A percentile compares a stretch with the other conserved stretches of the same genome.
These are phyloP conservation scores for Junonia oenone DNA, from an alignment of 2,888 invertebrate genomes.

Conservation along the genomic window DNA sequence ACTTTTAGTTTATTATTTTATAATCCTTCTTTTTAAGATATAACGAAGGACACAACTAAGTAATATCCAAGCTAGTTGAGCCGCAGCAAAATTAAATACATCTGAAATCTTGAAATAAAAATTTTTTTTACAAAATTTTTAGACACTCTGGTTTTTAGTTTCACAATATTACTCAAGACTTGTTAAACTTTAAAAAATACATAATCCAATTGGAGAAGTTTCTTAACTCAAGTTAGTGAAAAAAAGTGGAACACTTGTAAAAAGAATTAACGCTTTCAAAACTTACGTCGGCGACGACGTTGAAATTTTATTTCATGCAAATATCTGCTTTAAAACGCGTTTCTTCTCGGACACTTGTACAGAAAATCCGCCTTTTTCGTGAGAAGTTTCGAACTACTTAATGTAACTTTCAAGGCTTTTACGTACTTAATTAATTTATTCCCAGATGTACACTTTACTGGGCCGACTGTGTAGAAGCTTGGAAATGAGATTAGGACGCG, in stretches of 20 bases:
- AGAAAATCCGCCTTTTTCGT: not conserved
- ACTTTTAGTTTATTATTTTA: too few relatives aligned
- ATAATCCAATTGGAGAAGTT: not conserved
- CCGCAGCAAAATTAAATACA: too few relatives aligned
- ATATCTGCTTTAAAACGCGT: not conserved
- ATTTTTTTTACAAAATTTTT: too few relatives aligned
- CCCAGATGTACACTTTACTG: constrained; percentile 16
- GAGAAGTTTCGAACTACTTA: constrained; percentile 15
- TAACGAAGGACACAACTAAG: too few relatives aligned
- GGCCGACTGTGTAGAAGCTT: not conserved
- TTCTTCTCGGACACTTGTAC: constrained; percentile 10
- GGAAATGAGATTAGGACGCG: too few relatives aligned
- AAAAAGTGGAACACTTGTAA: not conserved
- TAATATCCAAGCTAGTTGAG: too few relatives aligned
- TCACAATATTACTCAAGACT: not conserved
- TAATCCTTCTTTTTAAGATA: too few relatives aligned
- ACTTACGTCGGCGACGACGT: not conserved
- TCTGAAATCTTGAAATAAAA: too few relatives aligned
- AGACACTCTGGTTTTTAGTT: too few relatives aligned
- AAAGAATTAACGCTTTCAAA: not conserved
- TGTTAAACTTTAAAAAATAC: not conserved
- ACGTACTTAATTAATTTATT: constrained; percentile 25
- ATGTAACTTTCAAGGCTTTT: constrained; percentile 14
- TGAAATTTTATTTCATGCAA: constrained; percentile 1
- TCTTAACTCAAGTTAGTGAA: not conserved